Percentiles rank a stretch among this genome's conserved stretches.
Conservation (phyloP, 92 coral and sea anemone species). For the Galaxea fascicularis region DNA sequence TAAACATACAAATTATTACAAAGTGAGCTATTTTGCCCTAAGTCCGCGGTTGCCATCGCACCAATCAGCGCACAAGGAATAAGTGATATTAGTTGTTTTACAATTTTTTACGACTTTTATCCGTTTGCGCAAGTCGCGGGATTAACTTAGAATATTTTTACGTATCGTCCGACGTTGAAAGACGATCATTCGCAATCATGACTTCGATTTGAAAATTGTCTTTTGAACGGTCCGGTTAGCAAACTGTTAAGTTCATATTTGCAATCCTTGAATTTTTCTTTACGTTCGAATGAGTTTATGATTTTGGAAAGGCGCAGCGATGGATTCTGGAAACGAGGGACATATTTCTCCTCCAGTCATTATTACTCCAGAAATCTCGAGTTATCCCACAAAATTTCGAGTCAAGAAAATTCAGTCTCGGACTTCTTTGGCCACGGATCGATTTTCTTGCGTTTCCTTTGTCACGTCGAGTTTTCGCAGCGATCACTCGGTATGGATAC, state of each 20-base stretch:
- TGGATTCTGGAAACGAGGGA: conserved; percentile 39
- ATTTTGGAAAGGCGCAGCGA: neutral
- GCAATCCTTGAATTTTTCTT: neutral
- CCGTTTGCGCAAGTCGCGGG: neutral
- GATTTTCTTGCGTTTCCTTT: conserved; percentile 87
- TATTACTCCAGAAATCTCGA: conserved; percentile 64
- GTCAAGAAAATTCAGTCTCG: conserved; percentile 82
- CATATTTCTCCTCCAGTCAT: conserved; percentile 71
- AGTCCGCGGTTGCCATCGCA: neutral
- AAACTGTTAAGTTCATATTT: conserved; percentile 28
- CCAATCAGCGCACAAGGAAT: conserved; percentile 23
- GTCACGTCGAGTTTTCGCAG: conserved; percentile 72
- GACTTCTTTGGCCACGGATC: conserved; percentile 79
- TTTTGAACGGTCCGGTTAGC: neutral
- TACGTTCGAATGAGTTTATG: neutral
- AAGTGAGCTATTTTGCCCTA: neutral
- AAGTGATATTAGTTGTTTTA: conserved; percentile 8
- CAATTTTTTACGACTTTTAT: conserved; percentile 11
- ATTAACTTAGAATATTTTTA: conserved; percentile 34
- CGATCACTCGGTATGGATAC: conserved; percentile 70
- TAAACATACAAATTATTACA: conserved; percentile 16
- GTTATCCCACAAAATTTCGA: conserved; percentile 74
- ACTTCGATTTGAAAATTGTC: neutral
- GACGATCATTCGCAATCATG: neutral
- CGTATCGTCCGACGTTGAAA: neutral